A percentile compares a stretch with the other conserved stretches of the same genome.
phyloP scores from a whole-genome alignment of 2,113 vertebrate species.

The Danio rerio region GRCz12tu NC_133177.1:26202001-26202500 shows the following conservation, averaged over 20 bases:
- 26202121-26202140: background rate
- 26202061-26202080: conserved; percentile 39
- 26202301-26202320: background rate
- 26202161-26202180: background rate
- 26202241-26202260: background rate
- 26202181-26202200: background rate
- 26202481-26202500: background rate
- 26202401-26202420: background rate
- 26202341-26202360: background rate
- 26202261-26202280: conserved; percentile 15
- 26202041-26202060: conserved; percentile 41
- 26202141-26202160: conserved; percentile 2
- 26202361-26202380: background rate
- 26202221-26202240: background rate
- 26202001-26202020: conserved; percentile 55
- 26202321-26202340: conserved; percentile 5
- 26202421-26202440: background rate
- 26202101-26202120: conserved; percentile 29
- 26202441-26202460: background rate
- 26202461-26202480: background rate
- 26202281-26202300: background rate
- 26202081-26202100: conserved; percentile 28
- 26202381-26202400: background rate
- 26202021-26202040: conserved; percentile 44
- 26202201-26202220: background rate